Evolutionary conservation across 2,113 vertebrate species (phyloP).

Genomic region (Lamprologus ornatipinnis): DNA sequence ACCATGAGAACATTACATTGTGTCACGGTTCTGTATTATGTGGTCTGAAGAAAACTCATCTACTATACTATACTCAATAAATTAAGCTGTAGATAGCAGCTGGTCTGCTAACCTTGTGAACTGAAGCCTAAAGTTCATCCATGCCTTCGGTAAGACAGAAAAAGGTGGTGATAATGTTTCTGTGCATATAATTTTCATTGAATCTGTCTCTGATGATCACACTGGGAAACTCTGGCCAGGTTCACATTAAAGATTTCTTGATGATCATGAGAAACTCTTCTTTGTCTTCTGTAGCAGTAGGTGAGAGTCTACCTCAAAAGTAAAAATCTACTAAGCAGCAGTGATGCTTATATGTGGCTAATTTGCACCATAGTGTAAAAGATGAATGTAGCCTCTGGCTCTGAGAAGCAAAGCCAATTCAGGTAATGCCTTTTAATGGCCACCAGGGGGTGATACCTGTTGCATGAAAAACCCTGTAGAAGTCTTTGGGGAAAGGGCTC

Average conservation of each 20-base stretch:
- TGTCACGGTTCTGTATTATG: not conserved
- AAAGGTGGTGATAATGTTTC: not conserved
- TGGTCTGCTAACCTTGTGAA: not conserved
- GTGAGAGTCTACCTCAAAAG: not conserved
- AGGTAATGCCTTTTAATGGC: not conserved
- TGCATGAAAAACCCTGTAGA: not conserved
- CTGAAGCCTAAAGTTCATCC: not conserved
- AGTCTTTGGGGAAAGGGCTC: not conserved
- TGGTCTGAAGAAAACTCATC: not conserved
- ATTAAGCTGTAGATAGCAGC: not conserved
- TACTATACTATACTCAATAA: not conserved
- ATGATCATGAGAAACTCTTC: not conserved
- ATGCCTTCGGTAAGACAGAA: not conserved
- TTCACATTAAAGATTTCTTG: not conserved
- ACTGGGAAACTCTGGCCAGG: not conserved
- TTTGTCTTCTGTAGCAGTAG: not conserved
- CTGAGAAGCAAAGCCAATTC: not conserved
- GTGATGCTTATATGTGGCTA: not conserved
- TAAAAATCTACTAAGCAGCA: not conserved
- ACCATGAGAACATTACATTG: not conserved
- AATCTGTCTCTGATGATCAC: not conserved
- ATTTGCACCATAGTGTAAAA: not conserved
- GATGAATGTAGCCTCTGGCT: not conserved
- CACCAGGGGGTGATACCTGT: not conserved
- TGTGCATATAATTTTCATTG: rapidly evolving